These are phyloP conservation scores for Drosophila monieri DNA, from an alignment of 2,888 invertebrate species.

Conservation along the genomic window DNA sequence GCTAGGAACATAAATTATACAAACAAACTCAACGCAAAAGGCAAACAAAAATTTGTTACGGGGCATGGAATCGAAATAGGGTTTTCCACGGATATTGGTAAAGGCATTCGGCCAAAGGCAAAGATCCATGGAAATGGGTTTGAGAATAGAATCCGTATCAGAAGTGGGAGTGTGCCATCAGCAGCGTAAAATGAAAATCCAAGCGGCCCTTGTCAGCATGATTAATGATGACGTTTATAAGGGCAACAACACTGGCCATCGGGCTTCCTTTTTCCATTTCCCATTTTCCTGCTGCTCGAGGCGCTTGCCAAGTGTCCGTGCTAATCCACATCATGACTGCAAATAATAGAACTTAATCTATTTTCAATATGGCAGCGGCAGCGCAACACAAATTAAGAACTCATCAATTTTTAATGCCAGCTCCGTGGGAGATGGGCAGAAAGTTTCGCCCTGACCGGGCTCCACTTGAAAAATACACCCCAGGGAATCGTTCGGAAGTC, in stretches of 20 bases:
- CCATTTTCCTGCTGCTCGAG: conserved; percentile 13
- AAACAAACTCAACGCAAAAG: conserved; percentile 58
- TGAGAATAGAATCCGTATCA: conserved; percentile 5
- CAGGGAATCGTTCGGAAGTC: conserved; percentile 58
- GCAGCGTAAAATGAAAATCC: conserved; percentile 69
- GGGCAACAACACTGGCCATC: conserved; percentile 45
- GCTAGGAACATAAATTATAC: conserved; percentile 66
- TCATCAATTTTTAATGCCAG: conserved; percentile 79
- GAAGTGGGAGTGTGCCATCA: conserved; percentile 31
- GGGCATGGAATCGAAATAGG: conserved; percentile 39
- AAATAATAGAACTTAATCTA: conserved; percentile 81
- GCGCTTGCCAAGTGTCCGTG: conserved; percentile 62
- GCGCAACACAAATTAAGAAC: conserved; percentile 80
- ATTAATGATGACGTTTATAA: conserved; percentile 78
- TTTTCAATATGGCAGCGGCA: conserved; percentile 76
- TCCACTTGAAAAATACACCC: conserved; percentile 69
- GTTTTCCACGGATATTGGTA: conserved; percentile 21
- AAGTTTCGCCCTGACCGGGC: conserved; percentile 33
- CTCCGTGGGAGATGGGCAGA: conserved; percentile 48
- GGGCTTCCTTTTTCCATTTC: conserved; percentile 10
- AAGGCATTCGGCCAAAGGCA: conserved; percentile 11
- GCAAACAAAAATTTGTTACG: conserved; percentile 52
- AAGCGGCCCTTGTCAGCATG: conserved; percentile 72
- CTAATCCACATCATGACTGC: conserved; percentile 81
- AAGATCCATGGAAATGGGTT: conserved; percentile 27